Evolutionary conservation across 2,888 invertebrate species (phyloP).

Genomic region (Troides helena): DNA sequence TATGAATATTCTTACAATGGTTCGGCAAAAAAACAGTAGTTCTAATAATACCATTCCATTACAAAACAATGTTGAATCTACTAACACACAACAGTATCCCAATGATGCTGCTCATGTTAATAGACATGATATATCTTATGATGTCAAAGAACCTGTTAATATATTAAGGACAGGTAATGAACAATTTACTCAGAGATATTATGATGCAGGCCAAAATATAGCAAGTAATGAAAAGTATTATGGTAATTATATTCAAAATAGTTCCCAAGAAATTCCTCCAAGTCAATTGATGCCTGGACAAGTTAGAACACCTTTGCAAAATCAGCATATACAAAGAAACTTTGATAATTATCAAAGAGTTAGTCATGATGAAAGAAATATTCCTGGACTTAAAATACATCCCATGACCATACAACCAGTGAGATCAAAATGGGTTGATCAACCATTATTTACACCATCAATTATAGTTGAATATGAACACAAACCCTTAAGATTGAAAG

Average conservation of each 20-base stretch:
- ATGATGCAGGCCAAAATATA: constrained; percentile 35
- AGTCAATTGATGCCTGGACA: constrained; percentile 38
- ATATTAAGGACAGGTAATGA: constrained; percentile 34
- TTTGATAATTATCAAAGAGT: constrained; percentile 39
- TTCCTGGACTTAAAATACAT: constrained; percentile 26
- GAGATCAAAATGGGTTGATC: constrained; percentile 61
- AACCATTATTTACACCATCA: constrained; percentile 76
- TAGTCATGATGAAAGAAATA: constrained; percentile 34
- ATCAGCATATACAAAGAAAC: constrained; percentile 38
- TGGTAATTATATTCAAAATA: constrained; percentile 46
- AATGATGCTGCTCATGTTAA: constrained; percentile 45
- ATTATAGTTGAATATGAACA: constrained; percentile 87
- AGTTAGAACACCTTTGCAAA: constrained; percentile 41
- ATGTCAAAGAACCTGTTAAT: constrained; percentile 3
- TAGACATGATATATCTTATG: constrained; percentile 44
- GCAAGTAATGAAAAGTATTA: constrained; percentile 46
- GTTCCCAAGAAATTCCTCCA: constrained; percentile 33
- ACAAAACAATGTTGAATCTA: constrained; percentile 4
- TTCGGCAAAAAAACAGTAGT: constrained; percentile 42
- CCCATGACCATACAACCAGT: constrained; percentile 32
- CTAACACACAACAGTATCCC: constrained; percentile 4
- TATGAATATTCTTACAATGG: constrained; percentile 80
- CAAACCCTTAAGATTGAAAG: constrained; percentile 77
- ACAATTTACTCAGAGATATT: constrained; percentile 26
- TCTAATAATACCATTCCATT: not conserved